Percentiles rank a stretch among this genome's conserved stretches.
Evolutionary conservation across 1,140 invertebrate species (phyloP).

Genomic region (Mactra quadrangularis): DNA sequence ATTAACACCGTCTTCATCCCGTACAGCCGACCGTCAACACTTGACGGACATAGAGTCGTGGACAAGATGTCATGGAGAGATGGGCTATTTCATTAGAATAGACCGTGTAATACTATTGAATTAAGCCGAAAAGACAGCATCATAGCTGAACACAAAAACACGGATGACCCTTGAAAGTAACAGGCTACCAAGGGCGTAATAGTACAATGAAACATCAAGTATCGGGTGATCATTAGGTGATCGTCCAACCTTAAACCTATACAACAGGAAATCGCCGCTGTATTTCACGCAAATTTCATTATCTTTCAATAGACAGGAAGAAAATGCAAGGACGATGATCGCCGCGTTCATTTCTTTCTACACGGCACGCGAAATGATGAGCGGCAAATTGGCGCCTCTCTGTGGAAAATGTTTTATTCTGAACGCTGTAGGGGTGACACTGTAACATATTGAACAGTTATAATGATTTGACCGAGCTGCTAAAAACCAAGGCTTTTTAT

Average conservation of each 20-base stretch:
- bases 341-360: constrained; percentile 30
- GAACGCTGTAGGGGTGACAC: neutral
- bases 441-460: constrained; percentile 38
- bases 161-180: constrained; percentile 48
- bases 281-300: constrained; percentile 62
- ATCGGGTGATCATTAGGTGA: constrained; percentile 53
- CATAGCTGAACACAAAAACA: constrained; percentile 3
- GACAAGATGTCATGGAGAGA: too few relatives aligned
- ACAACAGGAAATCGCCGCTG: constrained; percentile 47
- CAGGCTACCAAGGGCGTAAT: constrained; percentile 20
- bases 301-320: constrained; percentile 40
- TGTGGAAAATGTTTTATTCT: neutral
- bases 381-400: constrained; percentile 49
- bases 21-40: too few relatives aligned
- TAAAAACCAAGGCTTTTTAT: too few relatives aligned
- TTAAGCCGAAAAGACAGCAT: constrained; percentile 27
- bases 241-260: constrained; percentile 38
- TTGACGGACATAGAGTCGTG: too few relatives aligned
- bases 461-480: too few relatives aligned
- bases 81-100: too few relatives aligned
- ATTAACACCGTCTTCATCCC: too few relatives aligned
- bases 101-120: constrained; percentile 36
- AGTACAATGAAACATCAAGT: constrained; percentile 13
- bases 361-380: constrained; percentile 51
- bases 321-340: constrained; percentile 26